Conservation (phyloP, 2,888 invertebrate species). For the Orthonychiurus folsomi region DNA sequence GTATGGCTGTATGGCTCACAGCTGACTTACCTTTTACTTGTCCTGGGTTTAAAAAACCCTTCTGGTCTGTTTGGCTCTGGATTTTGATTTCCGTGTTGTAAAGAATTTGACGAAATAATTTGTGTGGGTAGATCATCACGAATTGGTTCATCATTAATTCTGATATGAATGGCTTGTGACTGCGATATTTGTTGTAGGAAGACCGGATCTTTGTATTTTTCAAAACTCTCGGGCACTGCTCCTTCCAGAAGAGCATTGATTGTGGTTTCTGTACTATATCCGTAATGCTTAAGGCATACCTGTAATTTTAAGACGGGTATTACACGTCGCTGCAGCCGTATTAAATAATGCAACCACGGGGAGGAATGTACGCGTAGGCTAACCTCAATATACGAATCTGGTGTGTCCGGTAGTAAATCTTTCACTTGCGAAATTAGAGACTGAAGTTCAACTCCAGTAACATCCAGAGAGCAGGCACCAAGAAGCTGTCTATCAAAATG, state of each 20-base stretch:
- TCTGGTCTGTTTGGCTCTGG: no score
- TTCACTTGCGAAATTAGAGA: slow-evolving; percentile 57
- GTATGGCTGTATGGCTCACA: background rate
- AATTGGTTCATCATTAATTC: slow-evolving; percentile 13
- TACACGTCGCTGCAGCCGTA: no score
- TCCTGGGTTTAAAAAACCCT: background rate
- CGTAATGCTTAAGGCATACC: slow-evolving; percentile 66
- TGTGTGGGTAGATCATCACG: slow-evolving; percentile 13
- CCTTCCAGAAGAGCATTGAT: slow-evolving; percentile 76
- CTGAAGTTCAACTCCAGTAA: slow-evolving; percentile 45
- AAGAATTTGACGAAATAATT: background rate
- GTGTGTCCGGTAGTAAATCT: slow-evolving; percentile 70
- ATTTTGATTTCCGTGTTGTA: background rate
- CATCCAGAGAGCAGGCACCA: slow-evolving; percentile 40
- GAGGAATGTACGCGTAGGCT: slow-evolving; percentile 16
- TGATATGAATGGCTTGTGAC: background rate
- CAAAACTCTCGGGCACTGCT: slow-evolving; percentile 49
- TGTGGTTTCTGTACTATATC: slow-evolving; percentile 63
- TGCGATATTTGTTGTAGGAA: background rate
- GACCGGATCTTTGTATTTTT: slow-evolving; percentile 10
- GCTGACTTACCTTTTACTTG: background rate
- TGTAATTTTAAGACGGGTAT: slow-evolving; percentile 51
- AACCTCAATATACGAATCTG: slow-evolving; percentile 60
- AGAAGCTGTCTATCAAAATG: slow-evolving; percentile 35
- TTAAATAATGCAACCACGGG: background rate